Percentiles rank a stretch among this genome's conserved stretches.
Evolutionary conservation across 2,888 invertebrate species (phyloP).

Genomic region (Galeopsomyia nigrocyanea): DNA sequence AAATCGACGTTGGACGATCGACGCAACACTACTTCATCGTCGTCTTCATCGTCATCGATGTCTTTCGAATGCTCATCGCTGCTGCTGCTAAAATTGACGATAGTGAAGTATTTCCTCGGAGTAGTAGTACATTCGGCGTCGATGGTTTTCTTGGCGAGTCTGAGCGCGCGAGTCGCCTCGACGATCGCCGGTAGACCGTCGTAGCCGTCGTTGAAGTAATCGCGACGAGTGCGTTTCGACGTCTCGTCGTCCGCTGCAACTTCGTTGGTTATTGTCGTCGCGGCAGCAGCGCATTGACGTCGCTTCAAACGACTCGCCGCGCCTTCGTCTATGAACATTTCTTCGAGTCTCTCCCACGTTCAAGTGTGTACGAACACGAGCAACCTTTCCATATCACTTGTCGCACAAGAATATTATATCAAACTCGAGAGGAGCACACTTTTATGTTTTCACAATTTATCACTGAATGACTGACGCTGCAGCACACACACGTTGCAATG

Average conservation of each 20-base stretch:
- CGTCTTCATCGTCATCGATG: conserved; percentile 18
- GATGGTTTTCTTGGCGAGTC: not conserved
- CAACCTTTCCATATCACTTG: no score
- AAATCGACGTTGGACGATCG: conserved; percentile 35
- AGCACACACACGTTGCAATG: conserved; percentile 41
- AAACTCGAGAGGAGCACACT: no score
- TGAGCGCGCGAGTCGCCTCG: conserved; percentile 43
- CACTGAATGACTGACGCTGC: no score
- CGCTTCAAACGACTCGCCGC: conserved; percentile 53
- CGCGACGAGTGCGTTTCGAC: conserved; percentile 9
- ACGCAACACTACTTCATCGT: conserved; percentile 10
- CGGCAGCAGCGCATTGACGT: conserved; percentile 62
- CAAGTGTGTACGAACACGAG: not conserved
- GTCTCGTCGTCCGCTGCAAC: conserved; percentile 16
- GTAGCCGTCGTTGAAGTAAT: conserved; percentile 46
- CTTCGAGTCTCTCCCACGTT: not conserved
- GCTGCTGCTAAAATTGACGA: conserved; percentile 39
- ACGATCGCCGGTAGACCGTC: conserved; percentile 45
- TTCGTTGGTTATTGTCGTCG: conserved; percentile 53
- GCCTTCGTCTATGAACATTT: conserved; percentile 50
- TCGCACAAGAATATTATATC: no score
- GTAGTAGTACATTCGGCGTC: conserved; percentile 17
- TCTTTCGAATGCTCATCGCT: conserved; percentile 12
- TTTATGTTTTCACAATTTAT: not conserved
- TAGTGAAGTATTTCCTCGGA: conserved; percentile 44